A percentile compares a stretch with the other conserved stretches of the same genome.
Conservation (phyloP, 2,888 invertebrate genomes). For the Orthosia incerta region DNA sequence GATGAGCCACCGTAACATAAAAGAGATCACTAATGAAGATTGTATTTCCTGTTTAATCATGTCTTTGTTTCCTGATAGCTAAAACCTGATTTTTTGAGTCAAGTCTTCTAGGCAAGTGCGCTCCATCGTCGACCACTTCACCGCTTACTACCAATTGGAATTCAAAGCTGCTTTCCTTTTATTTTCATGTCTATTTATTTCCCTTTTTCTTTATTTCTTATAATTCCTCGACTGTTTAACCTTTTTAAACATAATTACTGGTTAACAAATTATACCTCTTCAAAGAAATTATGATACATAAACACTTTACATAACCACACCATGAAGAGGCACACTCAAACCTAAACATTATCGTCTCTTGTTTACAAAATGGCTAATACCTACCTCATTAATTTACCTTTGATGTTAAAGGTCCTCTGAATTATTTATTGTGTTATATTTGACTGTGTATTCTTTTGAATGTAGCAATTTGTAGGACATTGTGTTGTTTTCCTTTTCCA, state of each 20-base stretch:
- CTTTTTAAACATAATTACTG: neutral
- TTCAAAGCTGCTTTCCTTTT: too few relatives aligned
- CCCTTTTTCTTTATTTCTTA: neutral
- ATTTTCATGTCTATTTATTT: too few relatives aligned
- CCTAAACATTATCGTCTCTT: slow-evolving; percentile 2
- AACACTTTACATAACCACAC: slow-evolving; percentile 3
- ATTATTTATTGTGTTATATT: slow-evolving; percentile 49
- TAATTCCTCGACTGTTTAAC: neutral
- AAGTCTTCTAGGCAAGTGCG: too few relatives aligned
- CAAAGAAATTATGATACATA: slow-evolving; percentile 1
- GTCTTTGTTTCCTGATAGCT: too few relatives aligned
- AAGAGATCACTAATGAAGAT: too few relatives aligned
- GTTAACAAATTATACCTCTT: neutral
- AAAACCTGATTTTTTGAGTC: too few relatives aligned
- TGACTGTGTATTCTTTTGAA: neutral
- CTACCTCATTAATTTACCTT: slow-evolving; percentile 53
- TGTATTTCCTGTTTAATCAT: too few relatives aligned
- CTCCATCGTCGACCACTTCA: too few relatives aligned
- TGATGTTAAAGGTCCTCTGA: slow-evolving; percentile 41
- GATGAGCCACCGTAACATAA: too few relatives aligned
- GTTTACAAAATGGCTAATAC: slow-evolving; percentile 47
- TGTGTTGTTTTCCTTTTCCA: neutral
- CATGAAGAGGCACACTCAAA: slow-evolving; percentile 13
- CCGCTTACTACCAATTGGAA: too few relatives aligned
- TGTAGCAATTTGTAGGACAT: neutral